Evolutionary conservation across 2,113 vertebrate genomes (phyloP).

Genomic region (Cygnus atratus): DNA sequence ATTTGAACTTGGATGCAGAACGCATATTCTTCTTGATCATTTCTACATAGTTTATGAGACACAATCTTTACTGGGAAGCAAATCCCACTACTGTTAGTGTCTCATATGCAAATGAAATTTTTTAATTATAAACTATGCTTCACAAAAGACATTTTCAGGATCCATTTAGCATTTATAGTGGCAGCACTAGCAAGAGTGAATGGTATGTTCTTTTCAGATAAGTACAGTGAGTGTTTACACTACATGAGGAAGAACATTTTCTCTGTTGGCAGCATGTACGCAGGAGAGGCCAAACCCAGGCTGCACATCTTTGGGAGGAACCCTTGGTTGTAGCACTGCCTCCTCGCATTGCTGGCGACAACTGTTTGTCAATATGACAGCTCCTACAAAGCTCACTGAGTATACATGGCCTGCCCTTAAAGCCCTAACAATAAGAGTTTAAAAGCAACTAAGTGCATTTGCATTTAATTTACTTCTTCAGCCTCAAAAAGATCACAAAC

Average conservation of each 20-base stretch:
- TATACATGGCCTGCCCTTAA: fast-evolving
- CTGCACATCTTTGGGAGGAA: not conserved
- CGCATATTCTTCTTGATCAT: not conserved
- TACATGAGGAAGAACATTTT: not conserved
- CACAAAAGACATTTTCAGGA: not conserved
- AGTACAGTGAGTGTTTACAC: not conserved
- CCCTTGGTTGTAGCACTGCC: not conserved
- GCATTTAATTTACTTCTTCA: not conserved
- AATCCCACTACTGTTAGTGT: not conserved
- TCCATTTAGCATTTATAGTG: not conserved
- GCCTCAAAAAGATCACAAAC: not conserved
- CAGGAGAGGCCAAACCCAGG: not conserved
- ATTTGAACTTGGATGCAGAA: not conserved
- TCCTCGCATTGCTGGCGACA: not conserved
- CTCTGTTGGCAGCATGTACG: not conserved
- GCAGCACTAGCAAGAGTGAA: not conserved
- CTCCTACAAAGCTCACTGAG: not conserved
- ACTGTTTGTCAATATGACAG: fast-evolving
- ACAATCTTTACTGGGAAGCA: not conserved
- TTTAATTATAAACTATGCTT: not conserved
- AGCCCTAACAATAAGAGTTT: not conserved
- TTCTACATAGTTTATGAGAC: slow-evolving; percentile 9
- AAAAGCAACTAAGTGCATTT: not conserved
- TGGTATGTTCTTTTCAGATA: not conserved
- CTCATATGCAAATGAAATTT: not conserved